A percentile compares a stretch with the other conserved stretches of the same genome.
phyloP scores from a whole-genome alignment of 2,888 invertebrate species.

The Hoplodrina blanda region DNA sequence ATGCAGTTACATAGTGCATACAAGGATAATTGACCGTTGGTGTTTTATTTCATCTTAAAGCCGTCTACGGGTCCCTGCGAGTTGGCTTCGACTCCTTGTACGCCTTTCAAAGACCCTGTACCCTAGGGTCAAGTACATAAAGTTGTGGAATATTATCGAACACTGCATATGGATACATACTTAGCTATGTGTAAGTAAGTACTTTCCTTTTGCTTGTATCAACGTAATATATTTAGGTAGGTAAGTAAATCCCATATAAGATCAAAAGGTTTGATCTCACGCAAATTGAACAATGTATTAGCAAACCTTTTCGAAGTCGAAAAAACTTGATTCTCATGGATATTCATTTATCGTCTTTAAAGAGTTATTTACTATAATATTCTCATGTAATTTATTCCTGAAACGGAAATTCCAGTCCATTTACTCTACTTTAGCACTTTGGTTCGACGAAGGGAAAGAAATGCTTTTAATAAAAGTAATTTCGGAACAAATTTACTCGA shows the following conservation, averaged over 20 bases:
- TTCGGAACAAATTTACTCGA: conserved; percentile 86
- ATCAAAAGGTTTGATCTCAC: conserved; percentile 15
- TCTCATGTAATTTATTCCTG: conserved; percentile 84
- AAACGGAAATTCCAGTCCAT: conserved; percentile 88
- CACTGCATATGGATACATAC: too few species aligned
- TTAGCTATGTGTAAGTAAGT: background rate
- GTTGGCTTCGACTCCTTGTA: too few species aligned
- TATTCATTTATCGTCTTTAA: conserved; percentile 63
- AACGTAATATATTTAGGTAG: conserved; percentile 2
- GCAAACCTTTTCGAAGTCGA: too few species aligned
- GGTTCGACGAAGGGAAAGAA: conserved; percentile 84
- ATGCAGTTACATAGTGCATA: too few species aligned
- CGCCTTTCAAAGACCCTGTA: too few species aligned
- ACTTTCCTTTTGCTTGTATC: background rate
- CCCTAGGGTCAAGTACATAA: too few species aligned
- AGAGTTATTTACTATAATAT: conserved; percentile 82
- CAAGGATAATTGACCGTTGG: too few species aligned
- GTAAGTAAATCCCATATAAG: background rate
- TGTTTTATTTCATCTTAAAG: too few species aligned
- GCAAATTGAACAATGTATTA: conserved; percentile 17
- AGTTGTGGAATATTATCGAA: too few species aligned
- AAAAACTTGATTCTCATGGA: conserved; percentile 23
- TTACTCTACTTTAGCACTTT: conserved; percentile 88
- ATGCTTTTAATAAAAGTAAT: conserved; percentile 89
- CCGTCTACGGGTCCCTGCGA: too few species aligned